Evolutionary conservation across 1,140 invertebrate species (phyloP).

Genomic region (Ceratina calcarata): DNA sequence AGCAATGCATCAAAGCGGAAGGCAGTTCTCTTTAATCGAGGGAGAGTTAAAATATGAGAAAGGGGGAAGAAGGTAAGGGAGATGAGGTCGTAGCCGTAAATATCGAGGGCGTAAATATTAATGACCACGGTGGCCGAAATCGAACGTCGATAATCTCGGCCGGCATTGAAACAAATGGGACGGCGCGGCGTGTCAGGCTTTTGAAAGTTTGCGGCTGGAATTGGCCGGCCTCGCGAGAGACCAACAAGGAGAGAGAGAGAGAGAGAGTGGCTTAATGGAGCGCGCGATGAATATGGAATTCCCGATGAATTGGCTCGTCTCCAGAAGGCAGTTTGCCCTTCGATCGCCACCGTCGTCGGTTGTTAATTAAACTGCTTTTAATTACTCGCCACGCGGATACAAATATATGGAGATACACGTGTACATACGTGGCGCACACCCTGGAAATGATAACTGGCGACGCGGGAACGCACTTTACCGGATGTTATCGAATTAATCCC

Average conservation of each 20-base stretch:
- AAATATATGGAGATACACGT: neutral
- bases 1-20: neutral
- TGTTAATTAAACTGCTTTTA: conserved; percentile 45
- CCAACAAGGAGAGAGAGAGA: neutral
- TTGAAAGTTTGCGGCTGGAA: conserved; percentile 48
- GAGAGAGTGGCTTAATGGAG: conserved; percentile 41
- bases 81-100: neutral
- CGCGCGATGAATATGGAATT: conserved; percentile 52
- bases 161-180: conserved; percentile 48
- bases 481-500: neutral
- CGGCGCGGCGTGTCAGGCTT: conserved; percentile 34
- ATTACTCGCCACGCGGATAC: conserved; percentile 8
- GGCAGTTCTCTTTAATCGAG: too few relatives aligned
- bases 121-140: conserved; percentile 3
- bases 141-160: conserved; percentile 39
- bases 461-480: neutral
- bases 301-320: conserved; percentile 50
- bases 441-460: neutral
- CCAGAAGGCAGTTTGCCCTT: conserved; percentile 46
- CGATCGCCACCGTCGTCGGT: conserved; percentile 17
- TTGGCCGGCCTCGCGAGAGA: conserved; percentile 12
- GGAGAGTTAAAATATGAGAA: neutral
- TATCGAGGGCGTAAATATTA: conserved; percentile 30
- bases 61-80: too few relatives aligned
- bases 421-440: neutral